Conservation (phyloP, 2,797 vertebrate genomes). For the Lateolabrax maculatus region DNA sequence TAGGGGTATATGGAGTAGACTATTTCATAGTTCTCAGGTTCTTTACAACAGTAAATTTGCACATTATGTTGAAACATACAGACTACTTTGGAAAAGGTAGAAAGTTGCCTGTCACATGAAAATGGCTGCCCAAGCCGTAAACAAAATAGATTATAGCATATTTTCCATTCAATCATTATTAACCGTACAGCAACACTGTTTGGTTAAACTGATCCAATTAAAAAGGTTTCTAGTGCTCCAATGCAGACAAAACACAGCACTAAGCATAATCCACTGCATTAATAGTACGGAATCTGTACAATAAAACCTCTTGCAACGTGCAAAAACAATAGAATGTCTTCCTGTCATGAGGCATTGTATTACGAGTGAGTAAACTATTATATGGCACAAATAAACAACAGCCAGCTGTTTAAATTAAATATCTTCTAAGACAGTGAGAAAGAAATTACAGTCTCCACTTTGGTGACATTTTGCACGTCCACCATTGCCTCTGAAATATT, state of each 20-base stretch:
- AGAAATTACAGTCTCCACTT: background rate
- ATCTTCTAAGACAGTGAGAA: background rate
- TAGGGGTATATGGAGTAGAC: background rate
- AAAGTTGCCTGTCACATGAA: background rate
- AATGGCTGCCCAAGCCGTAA: no score
- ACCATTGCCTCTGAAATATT: background rate
- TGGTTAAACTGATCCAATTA: background rate
- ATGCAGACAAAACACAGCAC: background rate
- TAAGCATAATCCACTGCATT: background rate
- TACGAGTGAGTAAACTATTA: conserved; percentile 1
- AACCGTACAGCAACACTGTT: background rate
- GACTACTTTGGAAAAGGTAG: background rate
- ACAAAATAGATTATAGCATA: background rate
- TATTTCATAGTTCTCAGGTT: background rate
- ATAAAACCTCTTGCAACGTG: background rate
- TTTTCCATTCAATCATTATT: background rate
- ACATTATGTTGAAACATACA: background rate
- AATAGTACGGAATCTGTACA: background rate
- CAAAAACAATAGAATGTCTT: conserved; percentile 27
- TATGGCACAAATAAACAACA: conserved; percentile 7
- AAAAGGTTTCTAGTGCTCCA: background rate
- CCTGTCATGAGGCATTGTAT: background rate
- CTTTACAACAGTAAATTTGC: background rate
- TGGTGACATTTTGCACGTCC: background rate
- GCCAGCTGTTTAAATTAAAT: background rate